Conservation (phyloP, 2,797 vertebrate species). For the Galagoides demidoff region DNA sequence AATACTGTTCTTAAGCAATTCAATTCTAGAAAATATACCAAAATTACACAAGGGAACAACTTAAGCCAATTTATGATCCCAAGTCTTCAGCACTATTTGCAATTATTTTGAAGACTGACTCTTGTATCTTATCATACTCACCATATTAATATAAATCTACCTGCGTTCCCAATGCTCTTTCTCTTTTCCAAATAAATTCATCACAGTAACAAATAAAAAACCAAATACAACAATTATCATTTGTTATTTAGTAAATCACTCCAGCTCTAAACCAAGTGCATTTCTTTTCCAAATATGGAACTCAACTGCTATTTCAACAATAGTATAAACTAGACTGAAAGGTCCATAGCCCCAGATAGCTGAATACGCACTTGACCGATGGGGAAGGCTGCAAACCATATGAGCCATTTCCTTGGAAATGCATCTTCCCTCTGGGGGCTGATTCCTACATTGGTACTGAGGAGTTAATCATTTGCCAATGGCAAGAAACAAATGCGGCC, state of each 20-base stretch:
- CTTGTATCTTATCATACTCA: background rate
- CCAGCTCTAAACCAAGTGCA: background rate
- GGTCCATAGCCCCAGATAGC: too few species aligned
- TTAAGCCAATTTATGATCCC: background rate
- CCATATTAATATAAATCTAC: background rate
- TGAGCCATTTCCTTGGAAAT: constrained; percentile 21
- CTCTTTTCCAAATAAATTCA: background rate
- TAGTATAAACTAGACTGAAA: background rate
- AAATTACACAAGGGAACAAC: background rate
- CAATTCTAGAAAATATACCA: background rate
- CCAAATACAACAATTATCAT: background rate
- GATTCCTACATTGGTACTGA: constrained; percentile 27
- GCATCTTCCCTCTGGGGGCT: background rate
- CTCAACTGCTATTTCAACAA: background rate
- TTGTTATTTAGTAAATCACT: background rate
- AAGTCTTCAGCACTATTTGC: background rate
- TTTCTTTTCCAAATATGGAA: background rate
- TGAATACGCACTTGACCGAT: background rate
- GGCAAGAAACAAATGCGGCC: constrained; percentile 76
- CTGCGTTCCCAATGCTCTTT: background rate
- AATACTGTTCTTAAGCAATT: background rate
- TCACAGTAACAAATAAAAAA: background rate
- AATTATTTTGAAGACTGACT: background rate
- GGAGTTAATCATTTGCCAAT: constrained; percentile 81
- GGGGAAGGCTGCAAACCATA: background rate